Conservation (phyloP, 2,888 invertebrate species). For the Cotesia congregata region DNA sequence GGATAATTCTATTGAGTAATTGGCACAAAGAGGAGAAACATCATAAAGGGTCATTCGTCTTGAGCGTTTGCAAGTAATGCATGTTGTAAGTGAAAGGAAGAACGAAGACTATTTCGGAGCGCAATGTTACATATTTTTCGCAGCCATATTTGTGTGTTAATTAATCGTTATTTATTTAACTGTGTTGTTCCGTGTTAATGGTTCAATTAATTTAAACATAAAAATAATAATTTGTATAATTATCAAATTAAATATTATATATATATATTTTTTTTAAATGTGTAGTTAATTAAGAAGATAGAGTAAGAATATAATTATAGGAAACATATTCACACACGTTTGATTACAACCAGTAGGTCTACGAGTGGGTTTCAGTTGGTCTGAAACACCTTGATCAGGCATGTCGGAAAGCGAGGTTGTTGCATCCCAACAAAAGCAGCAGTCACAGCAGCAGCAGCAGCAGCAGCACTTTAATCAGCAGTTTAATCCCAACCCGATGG, state of each 20-base stretch:
- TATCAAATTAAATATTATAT: background rate
- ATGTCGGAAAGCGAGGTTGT: slow-evolving; percentile 68
- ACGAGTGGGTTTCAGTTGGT: slow-evolving; percentile 36
- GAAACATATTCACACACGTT: background rate
- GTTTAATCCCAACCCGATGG: slow-evolving; percentile 58
- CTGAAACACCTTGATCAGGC: slow-evolving; percentile 48
- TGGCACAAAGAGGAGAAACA: background rate
- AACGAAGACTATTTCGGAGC: background rate
- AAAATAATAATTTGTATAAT: slow-evolving; percentile 12
- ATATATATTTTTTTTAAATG: background rate
- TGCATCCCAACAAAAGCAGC: slow-evolving; percentile 66
- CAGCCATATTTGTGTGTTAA: slow-evolving; percentile 16
- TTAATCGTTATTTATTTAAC: background rate
- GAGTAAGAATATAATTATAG: background rate
- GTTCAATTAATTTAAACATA: background rate
- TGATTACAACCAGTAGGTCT: slow-evolving; percentile 45
- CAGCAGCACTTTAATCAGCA: slow-evolving; percentile 53
- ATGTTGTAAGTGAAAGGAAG: background rate
- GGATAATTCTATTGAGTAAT: background rate
- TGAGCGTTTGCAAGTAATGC: no score
- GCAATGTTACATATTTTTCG: slow-evolving; percentile 11
- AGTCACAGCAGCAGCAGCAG: slow-evolving; percentile 57
- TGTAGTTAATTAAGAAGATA: background rate
- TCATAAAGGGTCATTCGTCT: background rate
- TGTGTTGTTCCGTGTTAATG: slow-evolving; percentile 4